A percentile compares a stretch with the other conserved stretches of the same genome.
These are phyloP conservation scores for Bombus waltoni DNA, from an alignment of 1,140 invertebrate genomes.

Conservation along the genomic window DNA sequence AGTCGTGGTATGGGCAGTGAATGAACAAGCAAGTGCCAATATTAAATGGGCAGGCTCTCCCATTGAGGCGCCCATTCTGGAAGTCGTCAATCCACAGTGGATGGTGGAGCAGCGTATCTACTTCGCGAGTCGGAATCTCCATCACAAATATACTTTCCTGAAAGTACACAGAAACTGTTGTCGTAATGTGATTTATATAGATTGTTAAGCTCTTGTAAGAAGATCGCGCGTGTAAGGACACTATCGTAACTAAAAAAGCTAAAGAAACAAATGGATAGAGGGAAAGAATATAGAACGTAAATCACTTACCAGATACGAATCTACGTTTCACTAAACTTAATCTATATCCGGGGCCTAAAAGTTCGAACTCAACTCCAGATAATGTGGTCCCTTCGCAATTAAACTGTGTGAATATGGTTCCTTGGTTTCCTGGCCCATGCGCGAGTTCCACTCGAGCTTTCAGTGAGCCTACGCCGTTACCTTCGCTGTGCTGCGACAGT, in stretches of 20 bases:
- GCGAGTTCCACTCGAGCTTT: constrained; percentile 94
- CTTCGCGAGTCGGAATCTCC: constrained; percentile 86
- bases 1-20: constrained; percentile 76
- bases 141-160: constrained; percentile 94
- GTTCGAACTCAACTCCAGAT: constrained; percentile 96
- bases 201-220: background rate
- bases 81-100: constrained; percentile 78
- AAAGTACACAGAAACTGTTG: constrained; percentile 27
- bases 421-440: constrained; percentile 90
- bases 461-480: constrained; percentile 94
- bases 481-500: constrained; percentile 94
- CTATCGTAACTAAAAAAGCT: background rate
- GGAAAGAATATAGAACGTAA: background rate
- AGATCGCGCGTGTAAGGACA: accelerated
- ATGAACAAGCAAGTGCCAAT: constrained; percentile 67
- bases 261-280: too few relatives aligned
- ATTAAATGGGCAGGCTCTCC: constrained; percentile 75
- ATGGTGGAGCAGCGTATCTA: constrained; percentile 79
- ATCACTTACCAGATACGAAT: constrained; percentile 93
- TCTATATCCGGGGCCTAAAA: constrained; percentile 94
- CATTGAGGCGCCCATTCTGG: constrained; percentile 75
- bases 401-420: constrained; percentile 95
- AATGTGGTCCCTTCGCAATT: constrained; percentile 97
- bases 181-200: background rate
- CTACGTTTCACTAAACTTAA: constrained; percentile 96